Conservation (phyloP, 2,888 invertebrate species). For the Trachelus iudaicus region DNA sequence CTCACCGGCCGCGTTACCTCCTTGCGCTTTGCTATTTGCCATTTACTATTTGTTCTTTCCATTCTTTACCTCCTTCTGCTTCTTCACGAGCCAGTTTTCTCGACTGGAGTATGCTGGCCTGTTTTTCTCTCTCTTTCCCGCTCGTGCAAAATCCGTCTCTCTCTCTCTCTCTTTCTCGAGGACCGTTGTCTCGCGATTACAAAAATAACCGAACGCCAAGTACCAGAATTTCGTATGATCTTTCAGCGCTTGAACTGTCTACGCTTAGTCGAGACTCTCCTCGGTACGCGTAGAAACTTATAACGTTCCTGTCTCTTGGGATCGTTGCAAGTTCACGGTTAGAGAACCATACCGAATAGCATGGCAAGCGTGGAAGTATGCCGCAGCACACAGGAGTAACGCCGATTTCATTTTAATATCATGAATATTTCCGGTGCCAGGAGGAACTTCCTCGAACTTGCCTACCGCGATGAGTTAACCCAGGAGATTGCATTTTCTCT, state of each 20-base stretch:
- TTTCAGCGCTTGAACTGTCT: not conserved
- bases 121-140: not conserved
- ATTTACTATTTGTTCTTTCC: not conserved
- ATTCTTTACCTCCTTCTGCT: slow-evolving; percentile 15
- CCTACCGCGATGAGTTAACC: slow-evolving; percentile 33
- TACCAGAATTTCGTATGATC: not conserved
- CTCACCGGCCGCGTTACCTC: not conserved
- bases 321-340: slow-evolving; percentile 40
- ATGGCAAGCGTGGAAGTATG: slow-evolving; percentile 33
- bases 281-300: not conserved
- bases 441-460: slow-evolving; percentile 47
- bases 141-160: slow-evolving; percentile 7
- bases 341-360: slow-evolving; percentile 30
- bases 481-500: slow-evolving; percentile 46
- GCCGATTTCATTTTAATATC: slow-evolving; percentile 61
- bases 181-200: slow-evolving; percentile 15
- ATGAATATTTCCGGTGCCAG: slow-evolving; percentile 56
- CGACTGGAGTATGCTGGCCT: not conserved
- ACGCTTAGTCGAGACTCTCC: not conserved
- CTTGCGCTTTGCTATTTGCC: not conserved
- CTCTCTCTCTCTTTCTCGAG: not conserved
- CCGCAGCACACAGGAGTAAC: slow-evolving; percentile 39
- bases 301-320: not conserved
- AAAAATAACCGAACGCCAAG: not conserved
- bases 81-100: slow-evolving; percentile 9